Conservation (phyloP, 2,888 invertebrate species). For the Cryptops parisi region DNA sequence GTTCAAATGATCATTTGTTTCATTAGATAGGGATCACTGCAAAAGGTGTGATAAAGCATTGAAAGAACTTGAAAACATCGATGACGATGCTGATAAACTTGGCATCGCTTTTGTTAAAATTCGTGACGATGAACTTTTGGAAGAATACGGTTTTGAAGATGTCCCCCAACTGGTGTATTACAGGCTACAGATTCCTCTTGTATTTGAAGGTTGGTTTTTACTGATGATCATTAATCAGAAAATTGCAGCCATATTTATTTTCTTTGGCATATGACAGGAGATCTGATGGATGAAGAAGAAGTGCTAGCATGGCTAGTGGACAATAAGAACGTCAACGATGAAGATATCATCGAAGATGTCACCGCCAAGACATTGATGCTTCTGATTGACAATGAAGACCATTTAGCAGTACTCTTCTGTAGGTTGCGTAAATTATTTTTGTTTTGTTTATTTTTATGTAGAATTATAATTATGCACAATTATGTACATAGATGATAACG, state of each 20-base stretch:
- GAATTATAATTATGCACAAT: neutral
- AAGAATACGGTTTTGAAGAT: conserved; percentile 79
- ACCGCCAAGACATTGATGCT: conserved; percentile 77
- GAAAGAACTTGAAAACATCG: conserved; percentile 83
- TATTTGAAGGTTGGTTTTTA: conserved; percentile 61
- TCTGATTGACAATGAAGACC: conserved; percentile 74
- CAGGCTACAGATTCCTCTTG: conserved; percentile 83
- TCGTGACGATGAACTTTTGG: conserved; percentile 75
- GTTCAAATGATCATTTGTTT: neutral
- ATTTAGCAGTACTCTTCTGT: conserved; percentile 86
- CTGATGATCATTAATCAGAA: too few relatives aligned
- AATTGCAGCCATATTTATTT: too few relatives aligned
- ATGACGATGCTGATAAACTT: conserved; percentile 84
- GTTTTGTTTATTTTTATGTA: too few relatives aligned
- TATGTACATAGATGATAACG: conserved; percentile 59
- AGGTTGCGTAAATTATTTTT: conserved; percentile 34
- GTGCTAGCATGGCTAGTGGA: conserved; percentile 86
- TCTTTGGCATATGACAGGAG: too few relatives aligned
- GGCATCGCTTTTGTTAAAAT: conserved; percentile 91
- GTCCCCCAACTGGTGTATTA: conserved; percentile 84
- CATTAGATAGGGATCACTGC: conserved; percentile 76
- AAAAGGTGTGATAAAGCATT: conserved; percentile 81
- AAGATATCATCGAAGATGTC: conserved; percentile 81
- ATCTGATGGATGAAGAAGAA: conserved; percentile 77
- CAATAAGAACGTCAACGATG: conserved; percentile 79